Conservation (phyloP, 2,797 vertebrate genomes). For the Sphaeramia orbicularis region DNA sequence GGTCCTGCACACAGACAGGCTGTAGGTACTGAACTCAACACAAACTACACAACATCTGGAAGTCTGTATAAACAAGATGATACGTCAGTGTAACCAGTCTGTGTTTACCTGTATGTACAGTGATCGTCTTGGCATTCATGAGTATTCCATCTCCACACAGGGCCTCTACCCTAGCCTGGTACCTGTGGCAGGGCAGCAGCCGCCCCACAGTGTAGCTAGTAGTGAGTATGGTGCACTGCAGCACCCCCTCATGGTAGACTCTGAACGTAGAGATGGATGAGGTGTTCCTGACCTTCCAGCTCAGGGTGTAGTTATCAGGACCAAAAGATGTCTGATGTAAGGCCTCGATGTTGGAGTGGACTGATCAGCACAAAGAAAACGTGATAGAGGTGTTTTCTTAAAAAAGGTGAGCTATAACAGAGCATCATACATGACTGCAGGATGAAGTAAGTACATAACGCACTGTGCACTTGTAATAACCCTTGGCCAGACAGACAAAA, state of each 20-base stretch:
- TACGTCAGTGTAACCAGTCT: not conserved
- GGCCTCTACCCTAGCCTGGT: conserved; percentile 74
- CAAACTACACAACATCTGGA: too few relatives aligned
- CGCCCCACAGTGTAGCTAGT: conserved; percentile 63
- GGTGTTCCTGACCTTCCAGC: conserved; percentile 70
- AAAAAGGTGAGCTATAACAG: not conserved
- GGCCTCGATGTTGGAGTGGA: conserved; percentile 66
- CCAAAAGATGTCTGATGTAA: conserved; percentile 64
- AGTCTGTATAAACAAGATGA: too few relatives aligned
- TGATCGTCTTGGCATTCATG: conserved; percentile 57
- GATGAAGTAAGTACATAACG: too few relatives aligned
- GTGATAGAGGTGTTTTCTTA: too few relatives aligned
- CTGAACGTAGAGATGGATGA: conserved; percentile 74
- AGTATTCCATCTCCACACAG: conserved; percentile 74
- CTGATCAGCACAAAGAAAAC: conserved; percentile 48
- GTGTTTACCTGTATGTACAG: conserved; percentile 71
- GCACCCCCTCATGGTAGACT: conserved; percentile 69
- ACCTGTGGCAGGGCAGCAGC: conserved; percentile 65
- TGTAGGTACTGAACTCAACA: too few relatives aligned
- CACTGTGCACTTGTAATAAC: too few relatives aligned
- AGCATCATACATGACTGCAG: too few relatives aligned
- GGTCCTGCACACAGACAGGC: conserved; percentile 58
- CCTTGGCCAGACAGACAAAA: too few relatives aligned
- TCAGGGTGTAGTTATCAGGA: conserved; percentile 73
- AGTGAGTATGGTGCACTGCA: conserved; percentile 61